Evolutionary conservation across 2,113 vertebrate species (phyloP).

Genomic region (Xiphophorus maculatus): DNA sequence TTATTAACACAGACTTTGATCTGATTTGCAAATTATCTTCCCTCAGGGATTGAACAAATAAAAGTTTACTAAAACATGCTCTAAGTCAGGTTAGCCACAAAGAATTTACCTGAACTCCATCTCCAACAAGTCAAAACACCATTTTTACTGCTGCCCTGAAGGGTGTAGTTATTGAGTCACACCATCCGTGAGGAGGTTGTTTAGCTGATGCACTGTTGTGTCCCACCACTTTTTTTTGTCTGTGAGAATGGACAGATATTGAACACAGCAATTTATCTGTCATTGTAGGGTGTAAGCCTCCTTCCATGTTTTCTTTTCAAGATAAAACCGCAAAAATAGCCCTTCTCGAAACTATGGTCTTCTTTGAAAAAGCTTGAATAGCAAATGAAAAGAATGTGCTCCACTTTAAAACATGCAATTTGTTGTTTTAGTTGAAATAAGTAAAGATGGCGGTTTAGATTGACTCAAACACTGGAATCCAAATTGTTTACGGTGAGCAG

Average conservation of each 20-base stretch:
- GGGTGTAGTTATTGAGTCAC: conserved; percentile 19
- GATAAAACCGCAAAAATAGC: too few relatives aligned
- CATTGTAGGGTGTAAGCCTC: not conserved
- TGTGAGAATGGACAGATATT: conserved; percentile 35
- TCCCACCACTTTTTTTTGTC: conserved; percentile 18
- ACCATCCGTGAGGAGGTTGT: conserved; percentile 10
- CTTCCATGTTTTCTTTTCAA: not conserved
- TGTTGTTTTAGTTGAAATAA: not conserved
- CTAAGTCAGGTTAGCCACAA: conserved; percentile 31
- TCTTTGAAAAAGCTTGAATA: too few relatives aligned
- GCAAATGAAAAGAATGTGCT: too few relatives aligned
- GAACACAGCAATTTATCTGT: conserved; percentile 25
- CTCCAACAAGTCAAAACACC: conserved; percentile 17
- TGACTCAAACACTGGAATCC: not conserved
- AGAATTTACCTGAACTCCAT: conserved; percentile 24
- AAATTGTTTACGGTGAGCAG: not conserved
- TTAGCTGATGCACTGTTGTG: conserved; percentile 15
- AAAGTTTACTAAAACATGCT: conserved; percentile 22
- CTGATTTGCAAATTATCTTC: conserved; percentile 21
- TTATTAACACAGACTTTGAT: not conserved
- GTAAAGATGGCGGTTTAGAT: not conserved
- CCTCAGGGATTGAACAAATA: conserved; percentile 10
- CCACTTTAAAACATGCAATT: too few relatives aligned
- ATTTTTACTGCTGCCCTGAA: conserved; percentile 32
- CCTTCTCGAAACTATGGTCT: too few relatives aligned